Evolutionary conservation across 2,797 vertebrate genomes (phyloP).

Genomic region (Rhadinocentrus ornatus): DNA sequence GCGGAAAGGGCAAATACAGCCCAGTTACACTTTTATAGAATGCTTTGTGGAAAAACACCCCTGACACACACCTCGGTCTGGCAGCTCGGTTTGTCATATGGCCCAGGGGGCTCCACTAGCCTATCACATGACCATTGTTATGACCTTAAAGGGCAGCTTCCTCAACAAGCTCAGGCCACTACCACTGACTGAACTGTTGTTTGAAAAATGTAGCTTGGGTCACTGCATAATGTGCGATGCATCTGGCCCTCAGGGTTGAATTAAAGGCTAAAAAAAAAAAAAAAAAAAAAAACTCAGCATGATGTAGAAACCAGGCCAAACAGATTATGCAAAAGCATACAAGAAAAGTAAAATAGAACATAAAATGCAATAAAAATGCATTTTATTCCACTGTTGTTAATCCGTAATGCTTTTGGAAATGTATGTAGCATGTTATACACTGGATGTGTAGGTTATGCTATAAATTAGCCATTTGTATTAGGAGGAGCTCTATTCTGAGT

Average conservation of each 20-base stretch:
- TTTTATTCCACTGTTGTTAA: constrained; percentile 27
- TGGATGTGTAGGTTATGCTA: constrained; percentile 41
- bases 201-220: constrained; percentile 71
- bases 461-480: constrained; percentile 28
- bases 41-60: constrained; percentile 89
- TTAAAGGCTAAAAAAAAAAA: constrained; percentile 12
- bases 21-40: constrained; percentile 89
- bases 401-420: constrained; percentile 36
- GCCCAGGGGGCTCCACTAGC: constrained; percentile 80
- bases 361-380: constrained; percentile 29
- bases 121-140: constrained; percentile 80
- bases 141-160: constrained; percentile 83
- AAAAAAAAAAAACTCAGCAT: constrained; percentile 6
- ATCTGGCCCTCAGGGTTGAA: constrained; percentile 56
- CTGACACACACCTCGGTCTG: constrained; percentile 84
- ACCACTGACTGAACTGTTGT: constrained; percentile 67
- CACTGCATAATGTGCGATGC: constrained; percentile 66
- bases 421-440: constrained; percentile 26
- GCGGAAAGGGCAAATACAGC: constrained; percentile 87
- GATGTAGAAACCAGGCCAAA: constrained; percentile 57
- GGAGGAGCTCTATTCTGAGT: constrained; percentile 20
- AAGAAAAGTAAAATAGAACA: constrained; percentile 40
- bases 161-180: constrained; percentile 74
- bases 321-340: constrained; percentile 54
- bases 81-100: constrained; percentile 85